Percentiles rank a stretch among this genome's conserved stretches.
Evolutionary conservation across 2,888 invertebrate genomes (phyloP).

Genomic region (Catotricha subobsoleta): DNA sequence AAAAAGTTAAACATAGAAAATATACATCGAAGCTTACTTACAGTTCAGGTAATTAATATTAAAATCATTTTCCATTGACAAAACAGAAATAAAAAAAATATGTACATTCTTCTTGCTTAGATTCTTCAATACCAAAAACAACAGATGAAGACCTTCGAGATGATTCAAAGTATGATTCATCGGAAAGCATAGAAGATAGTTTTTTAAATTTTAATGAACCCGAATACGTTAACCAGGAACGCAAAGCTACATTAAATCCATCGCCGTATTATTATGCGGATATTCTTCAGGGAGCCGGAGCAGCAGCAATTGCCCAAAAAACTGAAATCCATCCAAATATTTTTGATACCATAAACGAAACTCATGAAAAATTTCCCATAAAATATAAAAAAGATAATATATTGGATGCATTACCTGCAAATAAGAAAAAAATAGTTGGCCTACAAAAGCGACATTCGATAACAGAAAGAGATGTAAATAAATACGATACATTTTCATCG

Average conservation of each 20-base stretch:
- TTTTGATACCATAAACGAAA: background rate
- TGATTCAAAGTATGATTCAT: slow-evolving; percentile 45
- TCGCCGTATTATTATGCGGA: slow-evolving; percentile 75
- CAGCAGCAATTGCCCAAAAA: background rate
- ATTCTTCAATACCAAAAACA: slow-evolving; percentile 35
- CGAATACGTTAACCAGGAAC: slow-evolving; percentile 22
- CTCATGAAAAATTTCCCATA: background rate
- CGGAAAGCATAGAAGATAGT: slow-evolving; percentile 43
- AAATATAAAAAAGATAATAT: too few species aligned
- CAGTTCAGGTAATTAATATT: slow-evolving; percentile 5
- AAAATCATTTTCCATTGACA: too few species aligned
- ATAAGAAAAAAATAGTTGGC: too few species aligned
- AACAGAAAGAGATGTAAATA: slow-evolving; percentile 46
- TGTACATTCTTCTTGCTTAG: slow-evolving; percentile 14
- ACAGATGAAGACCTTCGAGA: slow-evolving; percentile 36
- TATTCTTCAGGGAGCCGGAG: slow-evolving; percentile 32
- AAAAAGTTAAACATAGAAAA: slow-evolving; percentile 20
- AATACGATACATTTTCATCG: slow-evolving; percentile 29
- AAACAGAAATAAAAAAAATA: slow-evolving; percentile 1
- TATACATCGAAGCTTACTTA: slow-evolving; percentile 5
- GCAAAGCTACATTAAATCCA: slow-evolving; percentile 42
- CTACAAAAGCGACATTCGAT: slow-evolving; percentile 47
- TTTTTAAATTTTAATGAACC: slow-evolving; percentile 1
- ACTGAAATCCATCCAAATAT: background rate
- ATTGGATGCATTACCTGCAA: too few species aligned